Percentiles rank a stretch among this genome's conserved stretches.
These are phyloP conservation scores for Trachelus tabidus DNA, from an alignment of 2,888 invertebrate species.

Conservation along the genomic window DNA sequence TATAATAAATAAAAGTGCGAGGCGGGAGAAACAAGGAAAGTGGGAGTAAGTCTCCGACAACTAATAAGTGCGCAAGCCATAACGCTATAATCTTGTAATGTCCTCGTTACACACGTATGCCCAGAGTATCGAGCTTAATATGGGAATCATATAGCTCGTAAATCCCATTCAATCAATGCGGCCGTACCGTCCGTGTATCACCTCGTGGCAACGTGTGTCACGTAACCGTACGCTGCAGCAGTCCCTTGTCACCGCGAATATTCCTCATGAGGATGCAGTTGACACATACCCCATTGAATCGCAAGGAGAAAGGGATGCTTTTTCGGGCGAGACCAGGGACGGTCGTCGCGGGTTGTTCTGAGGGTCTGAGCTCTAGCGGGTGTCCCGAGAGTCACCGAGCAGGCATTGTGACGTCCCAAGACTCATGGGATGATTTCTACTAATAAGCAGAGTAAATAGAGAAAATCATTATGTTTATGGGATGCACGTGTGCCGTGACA, in stretches of 20 bases:
- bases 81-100: constrained; percentile 54
- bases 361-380: neutral
- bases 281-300: neutral
- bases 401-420: neutral
- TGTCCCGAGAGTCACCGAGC: neutral
- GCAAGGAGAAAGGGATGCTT: neutral
- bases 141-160: constrained; percentile 39
- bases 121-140: constrained; percentile 41
- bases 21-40: neutral
- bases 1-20: neutral
- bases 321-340: neutral
- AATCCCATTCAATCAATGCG: constrained; percentile 44
- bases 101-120: constrained; percentile 53
- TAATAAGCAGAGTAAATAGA: constrained; percentile 58
- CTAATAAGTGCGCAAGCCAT: constrained; percentile 39
- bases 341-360: neutral
- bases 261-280: neutral
- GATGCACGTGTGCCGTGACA: constrained; percentile 38
- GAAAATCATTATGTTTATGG: constrained; percentile 54
- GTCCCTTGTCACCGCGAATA: neutral
- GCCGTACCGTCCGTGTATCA: constrained; percentile 4
- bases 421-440: constrained; percentile 28
- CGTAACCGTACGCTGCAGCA: neutral
- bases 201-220: neutral
- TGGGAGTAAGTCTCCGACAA: constrained; percentile 28